Base-by-base conservation (phyloP, 2,797 vertebrate genomes). In the Diceros bicornis region DNA sequence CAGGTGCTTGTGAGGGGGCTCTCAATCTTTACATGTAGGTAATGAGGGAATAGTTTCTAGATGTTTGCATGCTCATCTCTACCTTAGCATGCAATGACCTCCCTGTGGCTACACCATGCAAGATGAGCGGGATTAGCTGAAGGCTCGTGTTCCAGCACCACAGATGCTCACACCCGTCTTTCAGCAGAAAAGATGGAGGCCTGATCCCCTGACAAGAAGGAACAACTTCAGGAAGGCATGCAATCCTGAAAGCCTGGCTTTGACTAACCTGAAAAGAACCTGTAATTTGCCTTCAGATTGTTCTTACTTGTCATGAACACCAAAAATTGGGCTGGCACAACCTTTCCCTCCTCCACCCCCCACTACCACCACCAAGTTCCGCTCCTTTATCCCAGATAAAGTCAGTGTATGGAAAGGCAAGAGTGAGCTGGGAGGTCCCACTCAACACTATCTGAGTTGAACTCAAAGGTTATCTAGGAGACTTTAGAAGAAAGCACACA, bases 391-490 rank as follows among this genome's bases (percentile, higher is more conserved):
- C 86, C 96, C 71, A 59, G 44, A 41, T 71, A 29, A 37, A 87
- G 66, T 27, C 37, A 27, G 34, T 1, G 93, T 81, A 97, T 93
- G 88, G 59, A 62, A 72, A 83, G 88, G 82, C 18, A 50, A 59
- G 78, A 34, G 37, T 13, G 52, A 82, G 75, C 66, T 5, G 50
- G 84, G 89, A 85, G 88, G 79, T 66, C 93, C 74, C 34, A n/a
- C 52, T 88, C 44, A 3, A 27, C 25, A 6, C 64, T 23, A 18
- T 75, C 37, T 18, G 71, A n/a, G 75, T 37, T 18, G 57, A 77
- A 78, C 82, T 41, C 68, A 27, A 87, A 95, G 88, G 94, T 89
- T 92, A 96, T 87, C 97, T 8, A 7, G 75, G 95, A 96, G 97
- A 91, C 84, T 64, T 57, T 3, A 34, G 87, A 79, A 52, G 66